Evolutionary conservation across 2,113 vertebrate species (phyloP).

Genomic region (Stigmatopora nigra): DNA sequence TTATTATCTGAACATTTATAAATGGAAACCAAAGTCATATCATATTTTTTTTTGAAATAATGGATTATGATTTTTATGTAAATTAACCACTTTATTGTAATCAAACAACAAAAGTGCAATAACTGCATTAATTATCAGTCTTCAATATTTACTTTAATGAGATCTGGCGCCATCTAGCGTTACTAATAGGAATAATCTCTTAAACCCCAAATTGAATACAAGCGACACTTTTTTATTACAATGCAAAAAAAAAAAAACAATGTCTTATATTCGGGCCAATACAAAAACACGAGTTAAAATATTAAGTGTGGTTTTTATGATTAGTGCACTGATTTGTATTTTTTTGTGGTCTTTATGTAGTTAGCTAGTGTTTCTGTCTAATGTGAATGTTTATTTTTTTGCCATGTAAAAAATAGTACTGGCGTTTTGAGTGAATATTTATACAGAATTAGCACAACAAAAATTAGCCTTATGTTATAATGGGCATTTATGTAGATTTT

Average conservation of each 20-base stretch:
- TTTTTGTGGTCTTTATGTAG: constrained; percentile 17
- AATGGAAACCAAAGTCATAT: too few species aligned
- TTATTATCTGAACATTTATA: too few species aligned
- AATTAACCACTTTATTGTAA: too few species aligned
- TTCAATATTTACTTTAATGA: too few species aligned
- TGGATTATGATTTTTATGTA: too few species aligned
- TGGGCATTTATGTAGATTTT: not conserved
- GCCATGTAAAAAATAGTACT: constrained; percentile 10
- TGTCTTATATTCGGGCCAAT: constrained; percentile 11
- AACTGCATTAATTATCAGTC: too few species aligned
- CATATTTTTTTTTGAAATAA: too few species aligned
- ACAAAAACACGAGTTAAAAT: not conserved
- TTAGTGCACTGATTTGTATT: constrained; percentile 55
- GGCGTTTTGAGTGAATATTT: constrained; percentile 20
- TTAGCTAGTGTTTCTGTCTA: constrained; percentile 22
- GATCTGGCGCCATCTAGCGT: too few species aligned
- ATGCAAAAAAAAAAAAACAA: constrained; percentile 2
- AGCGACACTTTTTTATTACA: too few species aligned
- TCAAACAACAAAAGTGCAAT: too few species aligned
- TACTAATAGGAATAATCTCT: too few species aligned
- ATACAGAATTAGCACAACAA: constrained; percentile 27
- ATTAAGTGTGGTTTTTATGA: constrained; percentile 34
- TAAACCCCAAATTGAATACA: too few species aligned
- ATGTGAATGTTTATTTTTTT: constrained; percentile 33
- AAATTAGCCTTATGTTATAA: constrained; percentile 15